Conservation (phyloP, 2,113 vertebrate species). For the Seriola dumerili region DNA sequence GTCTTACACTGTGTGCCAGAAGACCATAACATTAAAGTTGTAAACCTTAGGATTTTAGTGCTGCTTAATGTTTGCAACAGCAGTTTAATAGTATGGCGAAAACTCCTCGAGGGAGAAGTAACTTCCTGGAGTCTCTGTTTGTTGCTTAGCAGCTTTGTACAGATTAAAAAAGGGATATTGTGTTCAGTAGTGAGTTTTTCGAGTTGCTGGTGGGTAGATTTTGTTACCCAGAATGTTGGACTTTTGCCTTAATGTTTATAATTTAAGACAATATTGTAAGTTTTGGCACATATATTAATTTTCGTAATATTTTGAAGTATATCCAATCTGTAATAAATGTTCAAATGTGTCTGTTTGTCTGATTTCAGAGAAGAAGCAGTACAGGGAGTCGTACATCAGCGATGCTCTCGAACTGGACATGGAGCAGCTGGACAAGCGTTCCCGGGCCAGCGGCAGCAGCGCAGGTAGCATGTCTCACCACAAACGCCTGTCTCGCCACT, state of each 20-base stretch:
- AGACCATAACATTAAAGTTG: neutral
- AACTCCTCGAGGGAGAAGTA: neutral
- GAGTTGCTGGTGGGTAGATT: no score
- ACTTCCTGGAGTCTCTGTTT: no score
- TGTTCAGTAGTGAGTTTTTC: neutral
- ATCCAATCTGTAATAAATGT: neutral
- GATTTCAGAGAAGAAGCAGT: conserved; percentile 95
- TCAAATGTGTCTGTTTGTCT: neutral
- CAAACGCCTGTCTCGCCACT: conserved; percentile 93
- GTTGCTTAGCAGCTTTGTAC: neutral
- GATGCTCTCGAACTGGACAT: conserved; percentile 96
- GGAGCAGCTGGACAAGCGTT: conserved; percentile 95
- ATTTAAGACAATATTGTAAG: no score
- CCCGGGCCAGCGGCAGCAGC: conserved; percentile 95
- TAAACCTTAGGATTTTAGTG: neutral
- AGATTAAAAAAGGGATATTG: no score
- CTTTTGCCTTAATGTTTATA: no score
- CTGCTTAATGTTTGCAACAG: neutral
- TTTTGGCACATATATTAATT: no score
- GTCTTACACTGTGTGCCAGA: neutral
- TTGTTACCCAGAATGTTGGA: no score
- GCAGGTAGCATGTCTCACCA: conserved; percentile 90
- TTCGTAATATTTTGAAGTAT: no score
- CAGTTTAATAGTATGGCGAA: neutral
- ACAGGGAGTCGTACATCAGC: conserved; percentile 98